Percentiles rank a stretch among this genome's conserved stretches.
These are phyloP conservation scores for Platyscapa corneri DNA, from an alignment of 1,140 invertebrate genomes.

Conservation along the genomic window DNA sequence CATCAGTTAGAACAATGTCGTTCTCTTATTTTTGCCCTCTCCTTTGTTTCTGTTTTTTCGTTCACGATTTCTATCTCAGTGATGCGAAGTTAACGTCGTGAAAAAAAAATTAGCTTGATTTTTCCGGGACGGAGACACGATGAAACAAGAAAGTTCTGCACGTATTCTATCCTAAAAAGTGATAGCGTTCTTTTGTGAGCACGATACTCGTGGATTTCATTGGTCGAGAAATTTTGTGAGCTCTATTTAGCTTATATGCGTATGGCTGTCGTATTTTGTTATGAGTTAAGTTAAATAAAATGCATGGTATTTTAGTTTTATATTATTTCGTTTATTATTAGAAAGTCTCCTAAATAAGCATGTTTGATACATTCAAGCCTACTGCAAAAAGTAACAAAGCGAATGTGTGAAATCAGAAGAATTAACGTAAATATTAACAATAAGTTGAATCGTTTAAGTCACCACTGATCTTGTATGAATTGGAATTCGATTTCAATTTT, in stretches of 20 bases:
- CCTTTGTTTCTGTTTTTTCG: background rate
- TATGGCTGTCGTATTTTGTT: background rate
- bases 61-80: background rate
- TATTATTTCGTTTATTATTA: background rate
- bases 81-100: background rate
- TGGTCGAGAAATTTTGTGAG: background rate
- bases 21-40: background rate
- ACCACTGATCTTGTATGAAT: too few species aligned
- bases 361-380: too few species aligned
- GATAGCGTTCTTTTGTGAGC: background rate
- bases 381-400: too few species aligned
- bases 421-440: too few species aligned
- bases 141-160: background rate
- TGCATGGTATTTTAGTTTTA: background rate
- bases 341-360: too few species aligned
- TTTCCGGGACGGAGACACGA: background rate
- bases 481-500: too few species aligned
- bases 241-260: background rate
- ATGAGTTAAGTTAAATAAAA: background rate
- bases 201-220: background rate
- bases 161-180: background rate
- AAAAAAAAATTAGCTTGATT: constrained; percentile 27
- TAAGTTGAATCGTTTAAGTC: too few species aligned
- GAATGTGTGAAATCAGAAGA: too few species aligned
- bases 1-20: background rate